Evolutionary conservation across 2,888 invertebrate species (phyloP).

Genomic region (Lypha dubia): DNA sequence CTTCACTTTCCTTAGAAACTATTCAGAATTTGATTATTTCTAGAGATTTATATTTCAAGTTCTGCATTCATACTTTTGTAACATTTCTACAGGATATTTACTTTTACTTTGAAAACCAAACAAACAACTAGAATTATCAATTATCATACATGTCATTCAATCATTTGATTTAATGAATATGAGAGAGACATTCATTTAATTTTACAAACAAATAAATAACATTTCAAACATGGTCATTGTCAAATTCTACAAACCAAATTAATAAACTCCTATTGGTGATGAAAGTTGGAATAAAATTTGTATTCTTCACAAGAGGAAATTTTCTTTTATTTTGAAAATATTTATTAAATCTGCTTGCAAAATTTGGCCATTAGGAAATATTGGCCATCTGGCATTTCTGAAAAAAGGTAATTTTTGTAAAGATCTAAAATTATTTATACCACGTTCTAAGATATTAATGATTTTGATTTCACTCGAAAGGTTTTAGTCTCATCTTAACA

Average conservation of each 20-base stretch:
- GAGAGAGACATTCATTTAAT: neutral
- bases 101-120: neutral
- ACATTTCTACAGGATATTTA: neutral
- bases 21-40: neutral
- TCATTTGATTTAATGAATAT: neutral
- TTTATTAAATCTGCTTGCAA: no score
- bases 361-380: no score
- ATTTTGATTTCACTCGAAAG: no score
- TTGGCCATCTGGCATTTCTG: no score
- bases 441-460: no score
- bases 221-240: neutral
- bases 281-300: neutral
- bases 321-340: no score
- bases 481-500: no score
- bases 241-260: neutral
- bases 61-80: neutral
- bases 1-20: neutral
- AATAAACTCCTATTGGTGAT: neutral
- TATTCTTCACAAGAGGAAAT: no score
- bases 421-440: no score
- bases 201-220: neutral
- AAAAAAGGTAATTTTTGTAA: no score
- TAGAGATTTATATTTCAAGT: neutral
- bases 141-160: neutral
- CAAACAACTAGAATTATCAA: neutral